Evolutionary conservation across 2,113 vertebrate genomes (phyloP), one percentile per base, ranked within the genome.

Genomic region (Myrmophylax atrothorax): DNA sequence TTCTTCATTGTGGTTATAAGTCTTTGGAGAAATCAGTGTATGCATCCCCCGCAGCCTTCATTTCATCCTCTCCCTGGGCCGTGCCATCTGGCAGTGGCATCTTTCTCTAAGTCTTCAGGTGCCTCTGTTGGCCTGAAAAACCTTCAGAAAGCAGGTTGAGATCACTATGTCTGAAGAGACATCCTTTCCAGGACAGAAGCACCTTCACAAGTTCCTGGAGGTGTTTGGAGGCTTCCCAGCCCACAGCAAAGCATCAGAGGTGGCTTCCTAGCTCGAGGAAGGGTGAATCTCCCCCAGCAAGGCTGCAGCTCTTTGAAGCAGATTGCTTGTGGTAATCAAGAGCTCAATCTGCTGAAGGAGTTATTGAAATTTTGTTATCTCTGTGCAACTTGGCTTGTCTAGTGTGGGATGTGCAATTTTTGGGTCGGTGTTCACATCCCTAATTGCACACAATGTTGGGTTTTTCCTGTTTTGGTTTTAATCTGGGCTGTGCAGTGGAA

Each of bases 1-100:
- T 96, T 95, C 90, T 90, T 95, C 93, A 1, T 50, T 13, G 4
- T 62, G 47, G 91, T 96, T 89, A 80, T 94, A 93, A 92, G 93
- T 84, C 82, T 94, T 96, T 86, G 89, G 87, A 96, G 93, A 96
- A 94, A 95, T 94, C 92, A 95, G 53, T 73, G 90, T 92, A 38
- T 1, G 28, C 68, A 42, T 96, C 89, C 93, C 93, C 91, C 6
- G 20, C 92, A 96, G 89, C 90, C 89, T 91, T 90, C 89, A 91
- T 86, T 94, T 91, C 93, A 82, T 81, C 86, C 88, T 92, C 86
- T 81, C 86, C 64, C 83, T 78, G 69, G 88, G 90, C 86, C 0
- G 0, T 75, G 86, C 90, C 94, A 95, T 94, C 94, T 96, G 93
- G 83, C 88, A 94, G 76, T 53, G 60, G 78, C 90, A 62, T 92